Conservation (phyloP, 2,888 invertebrate genomes). For the Conistra vaccinii region DNA sequence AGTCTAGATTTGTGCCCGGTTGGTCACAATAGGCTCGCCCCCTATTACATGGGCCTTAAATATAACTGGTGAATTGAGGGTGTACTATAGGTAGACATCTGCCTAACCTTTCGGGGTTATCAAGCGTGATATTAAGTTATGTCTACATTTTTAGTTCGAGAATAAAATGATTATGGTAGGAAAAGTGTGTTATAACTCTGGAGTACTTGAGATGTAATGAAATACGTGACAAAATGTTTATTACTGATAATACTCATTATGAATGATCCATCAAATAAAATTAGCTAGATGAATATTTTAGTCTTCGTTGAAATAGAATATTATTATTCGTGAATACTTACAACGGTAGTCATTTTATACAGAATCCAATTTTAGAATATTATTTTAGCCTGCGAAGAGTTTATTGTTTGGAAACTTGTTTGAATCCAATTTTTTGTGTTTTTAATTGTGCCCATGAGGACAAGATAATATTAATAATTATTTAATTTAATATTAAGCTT, state of each 20-base stretch:
- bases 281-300: slow-evolving; percentile 20
- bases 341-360: too few species aligned
- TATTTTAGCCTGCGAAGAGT: background rate
- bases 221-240: slow-evolving; percentile 41
- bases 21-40: background rate
- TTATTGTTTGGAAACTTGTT: background rate
- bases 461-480: background rate
- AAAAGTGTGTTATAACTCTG: background rate
- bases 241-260: background rate
- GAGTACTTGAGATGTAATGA: slow-evolving; percentile 32
- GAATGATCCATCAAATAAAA: slow-evolving; percentile 5
- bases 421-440: too few species aligned
- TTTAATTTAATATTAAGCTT: too few species aligned
- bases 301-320: background rate
- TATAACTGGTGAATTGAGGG: background rate
- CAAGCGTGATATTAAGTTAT: background rate
- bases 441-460: background rate
- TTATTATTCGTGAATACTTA: background rate
- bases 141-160: background rate
- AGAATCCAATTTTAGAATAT: background rate
- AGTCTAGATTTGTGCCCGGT: background rate
- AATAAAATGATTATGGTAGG: background rate
- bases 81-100: background rate
- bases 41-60: background rate
- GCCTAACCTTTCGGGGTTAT: background rate